Evolutionary conservation across 2,113 vertebrate genomes (phyloP).

Genomic region (Lycaon pictus): DNA sequence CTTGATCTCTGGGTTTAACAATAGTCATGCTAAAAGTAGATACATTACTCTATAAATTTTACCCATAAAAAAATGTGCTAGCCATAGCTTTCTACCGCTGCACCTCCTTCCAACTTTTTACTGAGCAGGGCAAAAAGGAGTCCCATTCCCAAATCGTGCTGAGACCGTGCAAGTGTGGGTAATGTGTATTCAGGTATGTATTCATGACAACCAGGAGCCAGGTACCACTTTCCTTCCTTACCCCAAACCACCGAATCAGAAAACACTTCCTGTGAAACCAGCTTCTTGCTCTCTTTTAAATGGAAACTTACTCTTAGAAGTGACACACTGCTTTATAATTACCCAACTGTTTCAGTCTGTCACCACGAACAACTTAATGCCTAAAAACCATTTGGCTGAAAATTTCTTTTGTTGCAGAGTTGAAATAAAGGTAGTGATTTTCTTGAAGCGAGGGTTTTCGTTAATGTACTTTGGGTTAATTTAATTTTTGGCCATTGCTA

Average conservation of each 20-base stretch:
- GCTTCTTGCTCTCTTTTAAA: background rate
- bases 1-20: constrained; percentile 92
- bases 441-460: background rate
- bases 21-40: constrained; percentile 92
- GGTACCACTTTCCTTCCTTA: background rate
- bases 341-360: constrained; percentile 48
- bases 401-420: constrained; percentile 53
- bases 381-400: constrained; percentile 61
- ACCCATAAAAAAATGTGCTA: constrained; percentile 89
- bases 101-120: constrained; percentile 85
- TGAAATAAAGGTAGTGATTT: constrained; percentile 52
- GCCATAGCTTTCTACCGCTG: constrained; percentile 86
- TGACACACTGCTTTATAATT: constrained; percentile 62
- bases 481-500: constrained; percentile 65
- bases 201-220: background rate
- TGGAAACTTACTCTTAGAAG: constrained; percentile 57
- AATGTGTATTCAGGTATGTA: background rate
- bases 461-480: constrained; percentile 1
- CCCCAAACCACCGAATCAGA: background rate
- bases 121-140: constrained; percentile 81
- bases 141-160: constrained; percentile 70
- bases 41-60: constrained; percentile 91
- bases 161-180: constrained; percentile 64
- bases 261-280: background rate
- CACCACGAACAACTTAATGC: constrained; percentile 62